Evolutionary conservation across 2,113 vertebrate genomes (phyloP).

Genomic region (Gadus chalcogrammus): DNA sequence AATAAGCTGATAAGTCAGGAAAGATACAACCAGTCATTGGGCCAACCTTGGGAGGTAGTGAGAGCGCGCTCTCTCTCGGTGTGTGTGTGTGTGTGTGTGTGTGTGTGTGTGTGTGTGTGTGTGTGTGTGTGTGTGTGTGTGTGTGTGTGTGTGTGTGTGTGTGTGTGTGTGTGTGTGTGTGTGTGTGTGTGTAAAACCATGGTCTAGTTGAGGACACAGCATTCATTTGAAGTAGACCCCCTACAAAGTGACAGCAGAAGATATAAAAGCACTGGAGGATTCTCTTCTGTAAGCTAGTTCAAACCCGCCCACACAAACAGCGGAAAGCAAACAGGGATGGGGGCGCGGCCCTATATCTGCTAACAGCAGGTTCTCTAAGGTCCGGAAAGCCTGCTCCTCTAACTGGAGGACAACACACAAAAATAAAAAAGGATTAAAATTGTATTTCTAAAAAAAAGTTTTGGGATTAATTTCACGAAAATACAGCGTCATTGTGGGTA

Average conservation of each 20-base stretch:
- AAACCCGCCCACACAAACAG: constrained; percentile 26
- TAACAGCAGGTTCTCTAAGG: no score
- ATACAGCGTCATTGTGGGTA: no score
- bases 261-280: constrained; percentile 38
- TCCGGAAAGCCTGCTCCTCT: no score
- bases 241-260: constrained; percentile 41
- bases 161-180: background rate
- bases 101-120: background rate
- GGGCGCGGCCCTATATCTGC: no score
- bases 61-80: background rate
- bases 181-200: background rate
- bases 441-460: no score
- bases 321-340: background rate
- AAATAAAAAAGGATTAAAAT: no score
- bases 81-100: background rate
- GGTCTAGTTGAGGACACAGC: constrained; percentile 8
- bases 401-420: no score
- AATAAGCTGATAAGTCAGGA: constrained; percentile 26
- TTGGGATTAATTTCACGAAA: no score
- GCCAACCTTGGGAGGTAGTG: constrained; percentile 31
- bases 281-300: constrained; percentile 8
- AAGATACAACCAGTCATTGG: constrained; percentile 11
- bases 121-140: background rate
- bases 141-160: no score
- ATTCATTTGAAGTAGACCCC: constrained; percentile 22